These are phyloP conservation scores for Xiphophorus couchianus DNA, from an alignment of 2,113 vertebrate species.

Conservation along the genomic window DNA sequence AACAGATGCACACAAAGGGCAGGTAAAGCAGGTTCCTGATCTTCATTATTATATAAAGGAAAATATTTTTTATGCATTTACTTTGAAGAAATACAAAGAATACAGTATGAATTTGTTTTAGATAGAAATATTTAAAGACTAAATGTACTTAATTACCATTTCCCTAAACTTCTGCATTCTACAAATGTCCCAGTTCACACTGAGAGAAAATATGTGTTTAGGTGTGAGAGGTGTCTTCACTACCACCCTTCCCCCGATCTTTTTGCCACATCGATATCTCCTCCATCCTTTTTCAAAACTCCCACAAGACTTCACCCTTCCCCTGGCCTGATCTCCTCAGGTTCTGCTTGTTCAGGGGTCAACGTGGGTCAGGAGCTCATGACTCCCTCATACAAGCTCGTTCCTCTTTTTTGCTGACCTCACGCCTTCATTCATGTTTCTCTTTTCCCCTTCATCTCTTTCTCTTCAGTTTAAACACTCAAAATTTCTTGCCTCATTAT, in stretches of 20 bases:
- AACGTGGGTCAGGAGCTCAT: slow-evolving; percentile 52
- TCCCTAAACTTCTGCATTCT: background rate
- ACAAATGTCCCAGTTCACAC: background rate
- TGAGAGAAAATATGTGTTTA: background rate
- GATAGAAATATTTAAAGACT: background rate
- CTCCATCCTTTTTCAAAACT: slow-evolving; percentile 29
- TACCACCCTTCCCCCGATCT: slow-evolving; percentile 22
- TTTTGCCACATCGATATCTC: slow-evolving; percentile 52
- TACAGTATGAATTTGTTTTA: background rate
- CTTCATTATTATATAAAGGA: no score
- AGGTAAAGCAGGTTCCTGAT: no score
- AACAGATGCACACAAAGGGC: no score
- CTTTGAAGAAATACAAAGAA: background rate
- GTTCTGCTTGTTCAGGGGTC: slow-evolving; percentile 49
- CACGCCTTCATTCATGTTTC: slow-evolving; percentile 17
- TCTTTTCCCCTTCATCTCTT: slow-evolving; percentile 15
- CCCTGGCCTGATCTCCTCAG: slow-evolving; percentile 18
- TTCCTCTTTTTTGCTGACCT: slow-evolving; percentile 30
- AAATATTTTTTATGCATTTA: background rate
- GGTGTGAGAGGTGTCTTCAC: slow-evolving; percentile 2
- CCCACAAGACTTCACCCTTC: slow-evolving; percentile 28
- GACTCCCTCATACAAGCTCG: slow-evolving; percentile 31
- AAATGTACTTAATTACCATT: background rate
- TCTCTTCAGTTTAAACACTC: slow-evolving; percentile 24
- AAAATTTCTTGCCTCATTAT: slow-evolving; percentile 47